Percentiles rank a stretch among this genome's conserved stretches.
Conservation (phyloP, 2,888 invertebrate genomes). For the Holacanthella duospinosa region DNA sequence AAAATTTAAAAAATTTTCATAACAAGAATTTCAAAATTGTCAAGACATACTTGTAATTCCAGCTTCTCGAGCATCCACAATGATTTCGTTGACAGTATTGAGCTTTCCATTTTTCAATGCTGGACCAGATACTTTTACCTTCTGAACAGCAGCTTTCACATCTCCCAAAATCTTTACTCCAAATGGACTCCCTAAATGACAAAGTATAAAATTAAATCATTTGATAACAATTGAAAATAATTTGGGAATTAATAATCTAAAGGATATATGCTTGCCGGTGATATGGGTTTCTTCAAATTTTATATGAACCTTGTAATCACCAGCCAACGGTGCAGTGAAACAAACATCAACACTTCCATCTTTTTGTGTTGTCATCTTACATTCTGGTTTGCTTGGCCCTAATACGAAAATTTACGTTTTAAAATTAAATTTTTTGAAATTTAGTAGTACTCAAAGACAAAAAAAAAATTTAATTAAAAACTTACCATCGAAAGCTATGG, state of each 20-base stretch:
- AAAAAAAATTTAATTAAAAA: not conserved
- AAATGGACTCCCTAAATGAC: constrained; percentile 35
- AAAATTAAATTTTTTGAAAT: not conserved
- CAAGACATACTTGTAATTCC: constrained; percentile 31
- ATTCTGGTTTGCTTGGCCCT: constrained; percentile 33
- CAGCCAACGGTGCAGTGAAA: constrained; percentile 27
- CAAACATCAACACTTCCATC: constrained; percentile 32
- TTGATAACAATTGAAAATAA: too few species aligned
- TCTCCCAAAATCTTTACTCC: constrained; percentile 33
- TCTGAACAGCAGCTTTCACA: constrained; percentile 26
- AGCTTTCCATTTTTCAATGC: constrained; percentile 30
- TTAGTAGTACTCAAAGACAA: not conserved
- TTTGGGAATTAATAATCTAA: too few species aligned
- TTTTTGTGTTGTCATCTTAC: constrained; percentile 29
- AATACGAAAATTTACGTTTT: not conserved
- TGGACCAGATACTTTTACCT: constrained; percentile 32
- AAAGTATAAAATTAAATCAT: too few species aligned
- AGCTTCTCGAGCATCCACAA: constrained; percentile 35
- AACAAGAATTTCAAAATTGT: not conserved
- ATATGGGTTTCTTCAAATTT: constrained; percentile 35
- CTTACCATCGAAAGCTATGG: constrained; percentile 30
- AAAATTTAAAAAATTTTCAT: not conserved
- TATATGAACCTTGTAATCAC: constrained; percentile 35
- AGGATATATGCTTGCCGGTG: too few species aligned
- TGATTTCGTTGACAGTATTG: constrained; percentile 17